phyloP scores from a whole-genome alignment of 2,888 invertebrate species.

The Nephrotoma guestfalica region DNA sequence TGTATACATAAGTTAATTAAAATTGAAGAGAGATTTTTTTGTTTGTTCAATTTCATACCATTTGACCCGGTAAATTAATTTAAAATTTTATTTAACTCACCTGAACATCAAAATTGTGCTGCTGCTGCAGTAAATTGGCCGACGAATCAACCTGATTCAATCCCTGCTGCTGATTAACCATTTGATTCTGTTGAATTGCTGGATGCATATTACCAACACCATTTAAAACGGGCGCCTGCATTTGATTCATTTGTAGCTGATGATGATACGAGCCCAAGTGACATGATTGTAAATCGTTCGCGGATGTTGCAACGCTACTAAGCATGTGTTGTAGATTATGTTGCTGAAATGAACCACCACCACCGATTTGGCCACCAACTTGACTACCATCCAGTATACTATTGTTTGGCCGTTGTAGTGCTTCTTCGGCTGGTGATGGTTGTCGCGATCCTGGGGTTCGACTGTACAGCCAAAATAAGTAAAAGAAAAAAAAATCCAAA shows the following conservation, averaged over 20 bases:
- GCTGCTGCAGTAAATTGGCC: slow-evolving; percentile 41
- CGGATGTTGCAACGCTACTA: slow-evolving; percentile 11
- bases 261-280: slow-evolving; percentile 29
- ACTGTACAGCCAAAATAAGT: slow-evolving; percentile 34
- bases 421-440: slow-evolving; percentile 80
- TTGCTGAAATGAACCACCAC: slow-evolving; percentile 21
- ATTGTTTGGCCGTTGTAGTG: slow-evolving; percentile 37
- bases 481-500: slow-evolving; percentile 8
- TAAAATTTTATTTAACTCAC: slow-evolving; percentile 32
- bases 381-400: slow-evolving; percentile 21
- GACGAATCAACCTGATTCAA: slow-evolving; percentile 35
- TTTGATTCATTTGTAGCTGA: slow-evolving; percentile 32
- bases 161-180: slow-evolving; percentile 28
- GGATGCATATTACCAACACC: slow-evolving; percentile 29
- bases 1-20: neutral
- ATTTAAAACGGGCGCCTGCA: slow-evolving; percentile 28
- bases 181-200: slow-evolving; percentile 22
- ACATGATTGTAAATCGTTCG: slow-evolving; percentile 27
- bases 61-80: neutral
- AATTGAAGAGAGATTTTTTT: neutral
- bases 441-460: slow-evolving; percentile 83
- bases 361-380: neutral
- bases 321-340: slow-evolving; percentile 37
- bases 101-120: slow-evolving; percentile 68
- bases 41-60: neutral